Percentiles rank a stretch among this genome's conserved stretches.
These are phyloP conservation scores for Mirounga angustirostris DNA, from an alignment of 2,113 vertebrate species.

Conservation along the genomic window DNA sequence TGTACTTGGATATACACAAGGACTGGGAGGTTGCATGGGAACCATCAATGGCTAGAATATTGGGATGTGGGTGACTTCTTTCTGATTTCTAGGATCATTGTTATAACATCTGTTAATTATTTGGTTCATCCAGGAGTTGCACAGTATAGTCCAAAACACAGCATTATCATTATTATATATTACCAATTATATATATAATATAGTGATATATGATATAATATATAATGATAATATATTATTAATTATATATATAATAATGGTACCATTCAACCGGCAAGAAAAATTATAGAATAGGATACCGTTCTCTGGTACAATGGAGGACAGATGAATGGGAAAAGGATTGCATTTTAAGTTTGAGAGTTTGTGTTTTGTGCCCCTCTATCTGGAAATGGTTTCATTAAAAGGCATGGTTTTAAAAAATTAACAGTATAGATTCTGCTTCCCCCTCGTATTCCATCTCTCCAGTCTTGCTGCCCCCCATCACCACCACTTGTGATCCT, in stretches of 20 bases:
- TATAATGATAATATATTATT: not conserved
- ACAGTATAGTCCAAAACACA: not conserved
- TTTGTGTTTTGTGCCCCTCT: not conserved
- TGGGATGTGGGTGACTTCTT: not conserved
- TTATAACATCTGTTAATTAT: not conserved
- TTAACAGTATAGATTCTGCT: not conserved
- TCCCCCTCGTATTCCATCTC: not conserved
- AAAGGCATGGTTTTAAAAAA: not conserved
- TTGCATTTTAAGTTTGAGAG: not conserved
- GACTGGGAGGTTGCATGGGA: not conserved
- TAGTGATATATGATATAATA: not conserved
- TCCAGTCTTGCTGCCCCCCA: not conserved
- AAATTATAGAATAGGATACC: accelerated
- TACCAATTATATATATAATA: not conserved
- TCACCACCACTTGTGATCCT: not conserved
- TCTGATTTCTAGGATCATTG: not conserved
- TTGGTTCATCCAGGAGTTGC: not conserved
- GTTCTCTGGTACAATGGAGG: not conserved
- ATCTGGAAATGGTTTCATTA: not conserved
- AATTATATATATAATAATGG: not conserved
- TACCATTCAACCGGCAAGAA: not conserved
- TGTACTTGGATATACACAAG: not conserved
- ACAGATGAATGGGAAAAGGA: not conserved
- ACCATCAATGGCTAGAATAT: not conserved
- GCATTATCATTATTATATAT: not conserved